These are phyloP conservation scores for Lagenorhynchus albirostris DNA, from an alignment of 2,113 vertebrate genomes.

Conservation along the genomic window DNA sequence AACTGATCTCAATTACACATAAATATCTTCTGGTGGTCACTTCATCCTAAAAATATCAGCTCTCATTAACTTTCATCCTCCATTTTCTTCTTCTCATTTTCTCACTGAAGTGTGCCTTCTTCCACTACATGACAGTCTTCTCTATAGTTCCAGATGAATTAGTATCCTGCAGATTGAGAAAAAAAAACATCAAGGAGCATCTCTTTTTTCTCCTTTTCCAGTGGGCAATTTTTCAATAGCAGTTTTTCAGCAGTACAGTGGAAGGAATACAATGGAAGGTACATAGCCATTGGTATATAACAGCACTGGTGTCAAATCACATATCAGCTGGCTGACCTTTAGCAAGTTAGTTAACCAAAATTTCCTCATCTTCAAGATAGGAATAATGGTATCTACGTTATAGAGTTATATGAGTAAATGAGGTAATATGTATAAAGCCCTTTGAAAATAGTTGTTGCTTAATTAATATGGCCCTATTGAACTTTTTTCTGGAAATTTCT, in stretches of 20 bases:
- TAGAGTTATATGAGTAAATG: neutral
- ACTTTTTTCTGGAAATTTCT: slow-evolving; percentile 12
- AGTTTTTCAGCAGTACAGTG: neutral
- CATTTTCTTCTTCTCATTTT: neutral
- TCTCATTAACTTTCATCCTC: neutral
- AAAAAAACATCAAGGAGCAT: neutral
- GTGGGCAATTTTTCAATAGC: neutral
- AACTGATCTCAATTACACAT: neutral
- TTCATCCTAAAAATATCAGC: neutral
- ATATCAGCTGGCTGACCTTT: neutral
- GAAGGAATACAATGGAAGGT: neutral
- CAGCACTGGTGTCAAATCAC: neutral
- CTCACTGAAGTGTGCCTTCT: neutral
- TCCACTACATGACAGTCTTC: neutral
- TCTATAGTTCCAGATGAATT: slow-evolving; percentile 22
- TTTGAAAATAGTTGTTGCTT: neutral
- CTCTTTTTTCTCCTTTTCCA: neutral
- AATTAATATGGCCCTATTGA: neutral
- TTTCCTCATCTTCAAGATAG: neutral
- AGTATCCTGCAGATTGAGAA: neutral
- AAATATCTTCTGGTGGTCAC: neutral
- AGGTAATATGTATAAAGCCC: neutral
- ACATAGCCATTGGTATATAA: neutral
- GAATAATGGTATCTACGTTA: neutral
- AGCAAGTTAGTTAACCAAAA: neutral